phyloP scores from a whole-genome alignment of 2,113 vertebrate species.

The Stigmatopora nigra region DNA sequence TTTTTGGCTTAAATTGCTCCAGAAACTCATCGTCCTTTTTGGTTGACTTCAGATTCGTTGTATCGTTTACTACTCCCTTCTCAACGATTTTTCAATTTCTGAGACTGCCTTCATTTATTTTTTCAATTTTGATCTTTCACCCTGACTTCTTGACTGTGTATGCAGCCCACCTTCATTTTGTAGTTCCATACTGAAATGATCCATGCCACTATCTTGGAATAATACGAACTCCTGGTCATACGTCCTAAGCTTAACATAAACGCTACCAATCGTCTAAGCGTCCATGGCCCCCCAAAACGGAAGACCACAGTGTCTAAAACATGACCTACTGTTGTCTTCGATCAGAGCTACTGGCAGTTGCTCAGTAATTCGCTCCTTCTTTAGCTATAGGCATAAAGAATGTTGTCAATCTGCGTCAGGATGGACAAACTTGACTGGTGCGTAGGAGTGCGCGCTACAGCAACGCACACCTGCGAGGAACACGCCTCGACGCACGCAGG shows the following conservation, averaged over 20 bases:
- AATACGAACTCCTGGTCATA: slow-evolving; percentile 41
- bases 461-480: slow-evolving; percentile 38
- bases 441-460: not conserved
- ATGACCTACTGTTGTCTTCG: slow-evolving; percentile 45
- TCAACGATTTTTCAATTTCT: not conserved
- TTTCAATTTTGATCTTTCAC: not conserved
- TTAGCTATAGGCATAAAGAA: slow-evolving; percentile 48
- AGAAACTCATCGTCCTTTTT: no score
- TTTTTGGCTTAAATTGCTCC: no score
- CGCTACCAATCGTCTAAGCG: slow-evolving; percentile 27
- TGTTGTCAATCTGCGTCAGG: slow-evolving; percentile 58
- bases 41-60: not conserved
- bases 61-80: not conserved
- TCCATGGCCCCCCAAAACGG: slow-evolving; percentile 27
- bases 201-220: slow-evolving; percentile 28
- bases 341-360: slow-evolving; percentile 34
- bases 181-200: slow-evolving; percentile 11
- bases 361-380: slow-evolving; percentile 43
- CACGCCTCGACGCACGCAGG: slow-evolving; percentile 38
- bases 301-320: slow-evolving; percentile 44
- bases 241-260: slow-evolving; percentile 29
- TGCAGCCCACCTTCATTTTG: slow-evolving; percentile 19
- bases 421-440: slow-evolving; percentile 40
- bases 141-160: not conserved
- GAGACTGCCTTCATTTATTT: not conserved